Evolutionary conservation across 2,113 vertebrate genomes (phyloP), one percentile per base, ranked within the genome.

Genomic region (Gnathonemus longibarbis): DNA sequence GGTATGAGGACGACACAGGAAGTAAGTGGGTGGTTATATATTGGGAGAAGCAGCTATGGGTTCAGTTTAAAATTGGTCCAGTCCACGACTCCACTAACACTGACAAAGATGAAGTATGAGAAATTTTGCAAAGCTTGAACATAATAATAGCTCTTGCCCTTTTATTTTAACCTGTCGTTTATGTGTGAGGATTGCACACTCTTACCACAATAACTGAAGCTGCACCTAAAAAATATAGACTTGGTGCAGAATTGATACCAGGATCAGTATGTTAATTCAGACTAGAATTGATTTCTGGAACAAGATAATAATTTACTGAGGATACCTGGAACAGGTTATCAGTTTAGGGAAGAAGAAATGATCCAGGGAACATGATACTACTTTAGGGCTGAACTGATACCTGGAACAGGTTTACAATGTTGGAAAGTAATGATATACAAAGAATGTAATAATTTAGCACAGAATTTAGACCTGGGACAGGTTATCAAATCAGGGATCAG

Each of bases 11-110:
- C 39, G 84, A 53, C 90, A 42, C 48, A 70, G 52, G 56, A 80
- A 89, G 66, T 15, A 86, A 56, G 52, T 85, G 87, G 39, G n/a
- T 45, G 39, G 58, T 85, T 77, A 84, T 86, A 86, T 88, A 90
- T 58, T 53, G 56, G 80, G 90, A 89, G 88, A 88, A 89, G 92
- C 87, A 91, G 88, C 74, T 90, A 77, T 53, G 42, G 77, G 45
- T 56, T 91, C 85, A 90, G 42, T 91, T 88, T 91, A 90, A 91
- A 84, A 90, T 85, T 91, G 88, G 88, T 89, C 84, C 39, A 90
- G 42, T 88, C 84, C 85, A 19, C 6, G 35, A 83, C 13, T 39
- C 77, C 50, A 84, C 35, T 24, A 58, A 62, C 89, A 89, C 52
- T 62, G 53, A 50, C 52, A 84, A 85, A 62, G 31, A 70, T 70